Conservation (phyloP, 2,113 vertebrate species). For the Pollachius pollachius region DNA sequence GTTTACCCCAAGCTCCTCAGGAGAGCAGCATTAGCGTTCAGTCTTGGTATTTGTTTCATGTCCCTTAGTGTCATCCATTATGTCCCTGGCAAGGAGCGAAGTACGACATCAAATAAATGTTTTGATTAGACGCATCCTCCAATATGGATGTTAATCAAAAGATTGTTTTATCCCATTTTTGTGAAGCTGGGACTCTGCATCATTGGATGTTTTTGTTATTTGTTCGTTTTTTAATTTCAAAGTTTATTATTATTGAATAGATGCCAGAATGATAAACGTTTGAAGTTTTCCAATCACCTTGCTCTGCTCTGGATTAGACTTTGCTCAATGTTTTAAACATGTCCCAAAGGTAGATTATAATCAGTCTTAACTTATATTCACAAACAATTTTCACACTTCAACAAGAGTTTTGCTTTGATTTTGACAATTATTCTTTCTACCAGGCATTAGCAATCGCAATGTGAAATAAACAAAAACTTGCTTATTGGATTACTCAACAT, state of each 20-base stretch:
- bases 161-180: no score
- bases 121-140: constrained; percentile 33
- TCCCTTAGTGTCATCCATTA: constrained; percentile 9
- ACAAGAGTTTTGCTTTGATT: no score
- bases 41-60: neutral
- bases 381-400: no score
- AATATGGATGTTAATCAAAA: constrained; percentile 24
- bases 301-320: constrained; percentile 12
- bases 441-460: no score
- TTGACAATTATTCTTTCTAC: no score
- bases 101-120: constrained; percentile 28
- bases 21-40: no score
- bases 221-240: neutral
- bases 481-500: no score
- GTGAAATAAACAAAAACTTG: no score
- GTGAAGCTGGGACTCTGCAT: neutral
- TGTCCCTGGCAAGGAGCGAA: constrained; percentile 14
- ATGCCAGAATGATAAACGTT: constrained; percentile 33
- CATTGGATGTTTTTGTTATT: constrained; percentile 12
- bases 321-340: no score
- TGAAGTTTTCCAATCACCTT: constrained; percentile 27
- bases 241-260: constrained; percentile 40
- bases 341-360: no score
- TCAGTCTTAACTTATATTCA: no score
- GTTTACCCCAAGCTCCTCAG: no score